Percentiles rank a stretch among this genome's conserved stretches.
phyloP scores from a whole-genome alignment of 2,113 vertebrate species.

The Cyphotilapia sp. region DNA sequence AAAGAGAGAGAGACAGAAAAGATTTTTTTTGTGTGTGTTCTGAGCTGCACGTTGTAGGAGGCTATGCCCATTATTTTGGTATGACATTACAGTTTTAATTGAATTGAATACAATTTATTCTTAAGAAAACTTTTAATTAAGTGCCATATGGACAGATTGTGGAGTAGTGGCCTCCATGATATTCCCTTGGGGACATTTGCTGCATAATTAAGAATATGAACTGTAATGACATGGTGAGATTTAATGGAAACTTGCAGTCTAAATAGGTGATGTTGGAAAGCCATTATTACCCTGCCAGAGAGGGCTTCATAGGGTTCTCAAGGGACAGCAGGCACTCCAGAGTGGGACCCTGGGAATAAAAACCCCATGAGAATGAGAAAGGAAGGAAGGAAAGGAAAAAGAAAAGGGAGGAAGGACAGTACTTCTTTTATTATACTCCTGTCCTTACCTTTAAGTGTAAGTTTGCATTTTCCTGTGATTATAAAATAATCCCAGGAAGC shows the following conservation, averaged over 20 bases:
- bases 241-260: slow-evolving; percentile 76
- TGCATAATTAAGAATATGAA: slow-evolving; percentile 82
- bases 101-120: slow-evolving; percentile 82
- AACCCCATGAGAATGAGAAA: slow-evolving; percentile 6
- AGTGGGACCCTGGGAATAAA: slow-evolving; percentile 49
- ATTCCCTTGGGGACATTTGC: slow-evolving; percentile 75
- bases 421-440: neutral
- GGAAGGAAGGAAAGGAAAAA: neutral
- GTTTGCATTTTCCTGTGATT: neutral
- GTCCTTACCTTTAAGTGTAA: neutral
- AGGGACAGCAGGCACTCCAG: slow-evolving; percentile 40
- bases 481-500: neutral
- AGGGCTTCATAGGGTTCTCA: slow-evolving; percentile 51
- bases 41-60: slow-evolving; percentile 61
- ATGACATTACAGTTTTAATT: slow-evolving; percentile 81
- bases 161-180: slow-evolving; percentile 73
- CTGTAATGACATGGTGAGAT: slow-evolving; percentile 78
- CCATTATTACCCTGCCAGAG: slow-evolving; percentile 65
- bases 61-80: slow-evolving; percentile 76
- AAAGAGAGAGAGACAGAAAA: neutral
- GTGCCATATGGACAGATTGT: slow-evolving; percentile 78
- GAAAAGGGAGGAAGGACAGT: neutral
- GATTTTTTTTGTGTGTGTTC: slow-evolving; percentile 50
- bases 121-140: slow-evolving; percentile 85
- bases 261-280: slow-evolving; percentile 66